These are phyloP conservation scores for Cephus spinipes DNA, from an alignment of 2,888 invertebrate genomes.

Conservation along the genomic window DNA sequence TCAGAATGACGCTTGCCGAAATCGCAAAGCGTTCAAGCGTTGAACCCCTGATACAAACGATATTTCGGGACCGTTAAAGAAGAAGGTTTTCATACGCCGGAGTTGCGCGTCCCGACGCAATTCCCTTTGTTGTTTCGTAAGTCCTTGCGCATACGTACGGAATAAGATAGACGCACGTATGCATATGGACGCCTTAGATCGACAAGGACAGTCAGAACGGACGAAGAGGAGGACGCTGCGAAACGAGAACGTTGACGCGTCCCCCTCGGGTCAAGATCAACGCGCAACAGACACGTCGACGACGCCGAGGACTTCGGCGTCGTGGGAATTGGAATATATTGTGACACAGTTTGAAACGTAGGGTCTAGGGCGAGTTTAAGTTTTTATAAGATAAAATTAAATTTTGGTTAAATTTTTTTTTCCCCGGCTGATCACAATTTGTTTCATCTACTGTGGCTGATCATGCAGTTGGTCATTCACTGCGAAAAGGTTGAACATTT, in stretches of 20 bases:
- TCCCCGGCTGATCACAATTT: no score
- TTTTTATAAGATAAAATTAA: not conserved
- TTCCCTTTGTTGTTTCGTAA: not conserved
- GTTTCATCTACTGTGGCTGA: not conserved
- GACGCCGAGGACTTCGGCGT: not conserved
- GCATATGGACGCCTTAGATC: not conserved
- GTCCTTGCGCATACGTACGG: not conserved
- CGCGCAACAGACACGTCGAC: not conserved
- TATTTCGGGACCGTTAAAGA: not conserved
- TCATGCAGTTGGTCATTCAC: not conserved
- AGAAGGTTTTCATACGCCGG: not conserved
- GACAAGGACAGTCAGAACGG: not conserved
- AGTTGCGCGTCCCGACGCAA: not conserved
- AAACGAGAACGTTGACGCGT: not conserved
- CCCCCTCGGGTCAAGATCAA: not conserved
- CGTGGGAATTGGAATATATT: not conserved
- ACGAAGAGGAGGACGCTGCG: not conserved
- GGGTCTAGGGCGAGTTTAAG: not conserved
- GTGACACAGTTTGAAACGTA: not conserved
- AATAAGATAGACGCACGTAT: not conserved
- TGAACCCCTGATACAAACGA: not conserved
- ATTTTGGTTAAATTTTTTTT: not conserved
- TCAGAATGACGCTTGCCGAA: not conserved
- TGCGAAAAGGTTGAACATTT: not conserved
- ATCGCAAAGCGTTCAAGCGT: not conserved